A percentile compares a stretch with the other conserved stretches of the same genome.
phyloP scores from a whole-genome alignment of 2,113 vertebrate species.

The Lophochroa leadbeateri region DNA sequence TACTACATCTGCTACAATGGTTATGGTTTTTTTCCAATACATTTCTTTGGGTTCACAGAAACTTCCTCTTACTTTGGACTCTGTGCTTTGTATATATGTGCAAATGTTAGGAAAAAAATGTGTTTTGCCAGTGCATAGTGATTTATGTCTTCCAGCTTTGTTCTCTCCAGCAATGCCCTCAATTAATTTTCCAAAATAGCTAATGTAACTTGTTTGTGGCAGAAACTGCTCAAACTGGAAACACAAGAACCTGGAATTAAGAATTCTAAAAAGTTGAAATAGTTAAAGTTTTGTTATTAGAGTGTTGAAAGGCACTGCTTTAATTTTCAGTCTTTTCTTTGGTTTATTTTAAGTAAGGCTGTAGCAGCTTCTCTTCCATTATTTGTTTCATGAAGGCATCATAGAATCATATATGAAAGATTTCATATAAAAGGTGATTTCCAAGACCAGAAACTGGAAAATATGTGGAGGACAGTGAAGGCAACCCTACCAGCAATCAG shows the following conservation, averaged over 20 bases:
- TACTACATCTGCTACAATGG: background rate
- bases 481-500: background rate
- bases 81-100: background rate
- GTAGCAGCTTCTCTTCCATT: background rate
- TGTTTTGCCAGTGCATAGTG: background rate
- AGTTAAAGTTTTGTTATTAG: background rate
- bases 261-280: background rate
- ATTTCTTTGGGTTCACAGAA: background rate
- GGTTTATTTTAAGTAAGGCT: background rate
- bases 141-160: background rate
- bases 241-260: background rate
- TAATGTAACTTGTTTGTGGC: background rate
- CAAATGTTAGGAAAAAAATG: background rate
- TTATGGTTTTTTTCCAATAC: background rate
- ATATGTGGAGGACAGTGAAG: background rate
- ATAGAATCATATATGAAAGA: background rate
- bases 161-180: background rate
- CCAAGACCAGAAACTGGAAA: background rate
- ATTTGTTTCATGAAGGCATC: background rate
- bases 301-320: background rate
- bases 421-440: background rate
- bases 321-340: background rate
- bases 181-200: background rate
- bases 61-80: background rate
- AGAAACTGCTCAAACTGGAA: background rate